phyloP scores from a whole-genome alignment of 1,140 invertebrate genomes.

The Caenorhabditis brenneri region DNA sequence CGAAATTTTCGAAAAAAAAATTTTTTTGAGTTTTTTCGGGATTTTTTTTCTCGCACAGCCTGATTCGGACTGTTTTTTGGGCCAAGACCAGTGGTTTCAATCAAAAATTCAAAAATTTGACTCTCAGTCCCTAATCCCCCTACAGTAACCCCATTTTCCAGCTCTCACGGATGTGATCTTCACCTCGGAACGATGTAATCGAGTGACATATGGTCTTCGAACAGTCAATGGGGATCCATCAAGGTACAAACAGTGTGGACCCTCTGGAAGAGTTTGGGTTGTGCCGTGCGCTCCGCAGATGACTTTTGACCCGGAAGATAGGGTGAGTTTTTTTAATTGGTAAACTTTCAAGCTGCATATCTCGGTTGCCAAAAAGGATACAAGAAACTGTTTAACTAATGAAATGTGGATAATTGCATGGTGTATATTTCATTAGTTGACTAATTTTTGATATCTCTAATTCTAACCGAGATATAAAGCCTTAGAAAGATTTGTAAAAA shows the following conservation, averaged over 20 bases:
- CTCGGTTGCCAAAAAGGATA: background rate
- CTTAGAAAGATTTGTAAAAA: too few relatives aligned
- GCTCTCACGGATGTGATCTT: background rate
- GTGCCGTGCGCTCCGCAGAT: conserved; percentile 43
- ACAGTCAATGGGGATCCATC: background rate
- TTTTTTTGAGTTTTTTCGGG: too few relatives aligned
- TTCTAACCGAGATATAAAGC: too few relatives aligned
- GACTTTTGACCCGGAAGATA: conserved; percentile 46
- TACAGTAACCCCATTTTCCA: background rate
- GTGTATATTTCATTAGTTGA: too few relatives aligned
- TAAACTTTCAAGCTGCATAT: background rate
- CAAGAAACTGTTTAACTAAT: background rate
- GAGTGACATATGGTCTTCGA: background rate
- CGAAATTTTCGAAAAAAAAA: too few relatives aligned
- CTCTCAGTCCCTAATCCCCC: background rate
- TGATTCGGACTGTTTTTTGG: background rate
- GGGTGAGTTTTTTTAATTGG: background rate
- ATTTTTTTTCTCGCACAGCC: too few relatives aligned
- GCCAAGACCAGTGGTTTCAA: too few relatives aligned
- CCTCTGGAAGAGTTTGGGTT: conserved; percentile 42
- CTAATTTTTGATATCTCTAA: too few relatives aligned
- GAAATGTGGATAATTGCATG: too few relatives aligned
- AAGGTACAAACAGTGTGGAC: conserved; percentile 31
- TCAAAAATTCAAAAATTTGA: too few relatives aligned
- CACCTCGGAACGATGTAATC: conserved; percentile 14